phyloP scores from a whole-genome alignment of 2,888 invertebrate species.

The Odontomyia ornata region DNA sequence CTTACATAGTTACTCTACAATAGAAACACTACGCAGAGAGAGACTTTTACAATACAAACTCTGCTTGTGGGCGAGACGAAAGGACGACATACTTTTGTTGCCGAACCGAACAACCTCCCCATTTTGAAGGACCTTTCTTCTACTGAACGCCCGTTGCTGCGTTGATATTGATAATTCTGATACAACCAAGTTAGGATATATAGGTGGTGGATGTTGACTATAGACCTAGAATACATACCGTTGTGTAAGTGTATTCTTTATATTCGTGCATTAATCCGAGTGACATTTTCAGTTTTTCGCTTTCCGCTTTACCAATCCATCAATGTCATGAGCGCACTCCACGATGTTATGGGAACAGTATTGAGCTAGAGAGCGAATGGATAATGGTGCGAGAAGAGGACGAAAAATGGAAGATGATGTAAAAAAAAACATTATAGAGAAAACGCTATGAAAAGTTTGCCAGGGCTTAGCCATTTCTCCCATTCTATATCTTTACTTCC shows the following conservation, averaged over 20 bases:
- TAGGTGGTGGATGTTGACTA: constrained; percentile 14
- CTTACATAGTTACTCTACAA: constrained; percentile 46
- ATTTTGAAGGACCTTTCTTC: constrained; percentile 49
- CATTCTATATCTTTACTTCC: too few species aligned
- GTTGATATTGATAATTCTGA: constrained; percentile 40
- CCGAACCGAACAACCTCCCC: constrained; percentile 46
- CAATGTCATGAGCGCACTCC: constrained; percentile 56
- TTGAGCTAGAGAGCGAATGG: background rate
- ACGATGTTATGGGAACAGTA: constrained; percentile 48
- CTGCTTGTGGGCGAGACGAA: constrained; percentile 4
- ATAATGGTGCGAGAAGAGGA: background rate
- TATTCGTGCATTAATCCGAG: constrained; percentile 57
- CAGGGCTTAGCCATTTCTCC: too few species aligned
- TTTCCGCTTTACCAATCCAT: constrained; percentile 56
- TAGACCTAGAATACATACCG: constrained; percentile 12
- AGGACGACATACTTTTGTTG: constrained; percentile 21
- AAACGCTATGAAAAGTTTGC: background rate
- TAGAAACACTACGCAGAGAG: constrained; percentile 29
- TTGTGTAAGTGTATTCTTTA: constrained; percentile 54
- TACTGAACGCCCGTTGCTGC: constrained; percentile 11
- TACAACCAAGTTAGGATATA: constrained; percentile 44
- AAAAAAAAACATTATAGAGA: background rate
- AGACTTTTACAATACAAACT: constrained; percentile 20
- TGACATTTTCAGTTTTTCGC: constrained; percentile 58
- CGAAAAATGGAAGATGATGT: background rate